Evolutionary conservation across 2,113 vertebrate species (phyloP).

Genomic region (Atlantisia rogersi): DNA sequence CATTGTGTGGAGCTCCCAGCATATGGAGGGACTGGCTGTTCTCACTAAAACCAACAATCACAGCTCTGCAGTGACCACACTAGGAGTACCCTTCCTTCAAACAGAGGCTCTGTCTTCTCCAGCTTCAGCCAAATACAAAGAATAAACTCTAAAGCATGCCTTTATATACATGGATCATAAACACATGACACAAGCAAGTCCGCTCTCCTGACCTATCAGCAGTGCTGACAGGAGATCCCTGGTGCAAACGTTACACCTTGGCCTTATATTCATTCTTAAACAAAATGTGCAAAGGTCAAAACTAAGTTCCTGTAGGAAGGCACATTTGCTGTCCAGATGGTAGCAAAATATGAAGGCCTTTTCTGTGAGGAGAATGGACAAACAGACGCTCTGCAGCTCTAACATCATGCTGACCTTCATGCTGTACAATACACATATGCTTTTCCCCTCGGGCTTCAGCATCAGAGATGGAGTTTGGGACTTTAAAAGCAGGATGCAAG

Average conservation of each 20-base stretch:
- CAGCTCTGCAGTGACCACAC: accelerated
- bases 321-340: conserved; percentile 71
- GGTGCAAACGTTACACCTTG: background rate
- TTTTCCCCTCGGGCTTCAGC: background rate
- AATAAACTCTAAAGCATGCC: background rate
- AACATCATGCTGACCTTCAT: background rate
- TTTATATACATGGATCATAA: accelerated
- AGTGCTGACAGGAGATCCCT: conserved; percentile 26
- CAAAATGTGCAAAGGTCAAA: background rate
- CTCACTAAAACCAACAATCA: background rate
- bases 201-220: background rate
- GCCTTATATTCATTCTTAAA: background rate
- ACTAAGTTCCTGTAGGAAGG: background rate
- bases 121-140: background rate
- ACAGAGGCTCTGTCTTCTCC: background rate
- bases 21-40: accelerated
- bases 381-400: background rate
- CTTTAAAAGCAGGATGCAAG: background rate
- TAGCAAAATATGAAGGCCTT: background rate
- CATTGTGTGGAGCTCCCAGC: background rate
- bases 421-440: background rate
- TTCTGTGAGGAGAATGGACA: conserved; percentile 30
- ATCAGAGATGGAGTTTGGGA: background rate
- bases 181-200: background rate
- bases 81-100: background rate